Base-by-base conservation (phyloP, 2,888 invertebrate species). In the Leptopterna dolabrata region DNA sequence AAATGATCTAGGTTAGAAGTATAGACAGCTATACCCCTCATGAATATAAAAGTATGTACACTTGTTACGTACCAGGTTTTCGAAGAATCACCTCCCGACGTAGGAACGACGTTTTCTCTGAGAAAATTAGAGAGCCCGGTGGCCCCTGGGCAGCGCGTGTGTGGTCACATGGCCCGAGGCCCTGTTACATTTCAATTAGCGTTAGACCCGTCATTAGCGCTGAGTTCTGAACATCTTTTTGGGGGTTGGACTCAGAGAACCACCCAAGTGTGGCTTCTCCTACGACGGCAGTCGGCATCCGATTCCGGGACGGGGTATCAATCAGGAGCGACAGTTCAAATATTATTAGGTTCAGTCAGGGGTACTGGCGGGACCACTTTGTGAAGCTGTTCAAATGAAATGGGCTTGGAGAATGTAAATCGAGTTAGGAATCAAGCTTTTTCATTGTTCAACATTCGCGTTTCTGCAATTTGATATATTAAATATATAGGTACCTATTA, bases 171-270 rank as follows among this genome's bases (percentile, higher is more conserved):
- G 78, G 78, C 78, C 78, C 19, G 43, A 19, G 78, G 78, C 45
- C 45, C 78, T 78, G 78, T 78, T 78, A 78, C 78, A 78, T 78
- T 78, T 78, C 78, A 78, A 78, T 78, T 78, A 78, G 78, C 45
- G 78, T 14, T 41, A 24, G 41, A 41, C 45, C 78, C 45, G 78
- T 78, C 78, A 78, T 78, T 78, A 78, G 41, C 76, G 41, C 41
- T 41, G 76, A 51, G 63, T 63, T 27, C 27, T 19, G 63, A 63
- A 63, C 63, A 24, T 63, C 63, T 19, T 63, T 63, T 63, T 63
- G 63, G 63, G 63, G n/a, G 63, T 63, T 63, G 24, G 36, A 36
- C 36, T 36, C 4, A 4, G 36, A 36, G 36, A 36, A 2, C 36
- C 36, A 36, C 36, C 36, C 36, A 36, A 36, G 36, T 36, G 36